Conservation (phyloP, 2,797 vertebrate species). For the Hybognathus amarus region DNA sequence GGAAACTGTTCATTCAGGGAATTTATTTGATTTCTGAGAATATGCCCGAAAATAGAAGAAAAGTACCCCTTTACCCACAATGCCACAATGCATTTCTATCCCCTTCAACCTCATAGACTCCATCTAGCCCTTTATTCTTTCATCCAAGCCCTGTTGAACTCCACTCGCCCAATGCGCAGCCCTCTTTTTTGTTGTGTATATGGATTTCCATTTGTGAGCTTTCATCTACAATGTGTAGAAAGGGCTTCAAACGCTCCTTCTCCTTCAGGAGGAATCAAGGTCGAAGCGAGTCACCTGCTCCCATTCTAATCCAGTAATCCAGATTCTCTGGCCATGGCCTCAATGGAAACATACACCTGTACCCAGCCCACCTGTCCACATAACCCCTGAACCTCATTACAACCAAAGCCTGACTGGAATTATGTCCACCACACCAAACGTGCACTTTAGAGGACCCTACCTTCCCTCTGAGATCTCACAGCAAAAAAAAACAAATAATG, state of each 20-base stretch:
- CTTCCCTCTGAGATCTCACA: not conserved
- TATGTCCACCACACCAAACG: not conserved
- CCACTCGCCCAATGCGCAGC: not conserved
- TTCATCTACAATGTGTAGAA: slow-evolving; percentile 14
- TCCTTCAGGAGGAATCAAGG: slow-evolving; percentile 18
- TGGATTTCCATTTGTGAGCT: slow-evolving; percentile 41
- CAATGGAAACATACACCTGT: slow-evolving; percentile 29
- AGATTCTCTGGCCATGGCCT: slow-evolving; percentile 17
- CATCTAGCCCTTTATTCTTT: slow-evolving; percentile 14
- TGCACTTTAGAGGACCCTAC: not conserved
- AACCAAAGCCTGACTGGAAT: not conserved
- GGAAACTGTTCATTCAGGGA: not conserved
- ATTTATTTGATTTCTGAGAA: not conserved
- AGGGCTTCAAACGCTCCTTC: slow-evolving; percentile 8
- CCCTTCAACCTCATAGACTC: not conserved
- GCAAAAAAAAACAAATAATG: not conserved
- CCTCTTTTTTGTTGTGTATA: not conserved
- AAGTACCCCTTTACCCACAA: not conserved
- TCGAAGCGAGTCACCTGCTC: slow-evolving; percentile 20
- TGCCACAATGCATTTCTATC: not conserved
- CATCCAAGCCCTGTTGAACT: not conserved
- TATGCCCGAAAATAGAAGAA: not conserved
- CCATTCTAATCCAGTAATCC: slow-evolving; percentile 25
- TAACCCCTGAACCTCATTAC: not conserved
- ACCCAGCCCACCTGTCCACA: slow-evolving; percentile 1